phyloP scores from a whole-genome alignment of 2,797 vertebrate species.

The Carcharodon carcharias region DNA sequence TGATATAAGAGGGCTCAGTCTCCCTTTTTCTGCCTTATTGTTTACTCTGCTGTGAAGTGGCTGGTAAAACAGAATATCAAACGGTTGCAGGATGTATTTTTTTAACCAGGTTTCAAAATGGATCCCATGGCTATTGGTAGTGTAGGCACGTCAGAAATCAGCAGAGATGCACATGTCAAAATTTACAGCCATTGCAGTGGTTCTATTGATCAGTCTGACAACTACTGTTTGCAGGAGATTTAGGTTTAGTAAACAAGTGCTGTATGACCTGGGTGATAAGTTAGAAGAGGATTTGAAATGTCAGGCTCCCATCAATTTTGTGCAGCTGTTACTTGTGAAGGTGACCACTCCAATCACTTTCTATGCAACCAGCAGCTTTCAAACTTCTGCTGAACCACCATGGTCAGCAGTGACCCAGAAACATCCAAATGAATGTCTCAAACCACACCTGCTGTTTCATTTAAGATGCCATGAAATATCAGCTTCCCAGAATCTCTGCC shows the following conservation, averaged over 20 bases:
- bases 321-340: not conserved
- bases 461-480: not conserved
- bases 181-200: not conserved
- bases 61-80: not conserved
- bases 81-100: not conserved
- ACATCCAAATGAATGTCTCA: not conserved
- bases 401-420: not conserved
- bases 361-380: not conserved
- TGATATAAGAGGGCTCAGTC: not conserved
- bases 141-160: constrained; percentile 19
- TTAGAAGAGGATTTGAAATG: not conserved
- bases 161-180: constrained; percentile 25
- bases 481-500: not conserved
- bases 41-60: not conserved
- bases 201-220: constrained; percentile 35
- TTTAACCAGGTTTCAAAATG: not conserved
- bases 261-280: constrained; percentile 21
- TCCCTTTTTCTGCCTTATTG: not conserved
- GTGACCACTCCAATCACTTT: not conserved
- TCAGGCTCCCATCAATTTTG: not conserved
- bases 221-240: constrained; percentile 3
- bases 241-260: not conserved
- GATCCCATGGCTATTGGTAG: constrained; percentile 2
- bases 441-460: not conserved
- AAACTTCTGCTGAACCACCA: not conserved